Conservation (phyloP, 2,888 invertebrate species). For the Lasius fuliginosus region DNA sequence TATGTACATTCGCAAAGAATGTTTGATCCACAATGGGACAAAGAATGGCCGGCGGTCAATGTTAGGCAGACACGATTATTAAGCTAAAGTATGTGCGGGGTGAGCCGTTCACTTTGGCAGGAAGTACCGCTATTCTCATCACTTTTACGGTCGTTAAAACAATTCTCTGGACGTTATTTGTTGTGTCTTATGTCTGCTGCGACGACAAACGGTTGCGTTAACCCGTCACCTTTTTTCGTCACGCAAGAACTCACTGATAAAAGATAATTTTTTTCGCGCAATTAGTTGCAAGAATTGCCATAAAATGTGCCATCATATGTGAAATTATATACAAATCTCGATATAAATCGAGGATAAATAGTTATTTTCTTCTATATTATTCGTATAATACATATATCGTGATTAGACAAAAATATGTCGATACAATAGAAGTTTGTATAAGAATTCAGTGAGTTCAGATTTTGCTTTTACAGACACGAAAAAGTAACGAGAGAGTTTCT, state of each 20-base stretch:
- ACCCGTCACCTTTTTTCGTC: background rate
- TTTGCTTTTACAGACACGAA: background rate
- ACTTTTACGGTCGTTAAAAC: slow-evolving; percentile 58
- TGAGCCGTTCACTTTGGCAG: slow-evolving; percentile 48
- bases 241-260: background rate
- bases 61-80: slow-evolving; percentile 46
- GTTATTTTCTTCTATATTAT: background rate
- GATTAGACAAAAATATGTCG: background rate
- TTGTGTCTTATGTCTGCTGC: slow-evolving; percentile 12
- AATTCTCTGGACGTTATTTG: slow-evolving; percentile 48
- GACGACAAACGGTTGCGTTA: background rate
- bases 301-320: background rate
- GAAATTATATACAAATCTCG: background rate
- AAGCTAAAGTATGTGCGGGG: slow-evolving; percentile 56
- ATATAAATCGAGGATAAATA: background rate
- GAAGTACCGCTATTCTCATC: slow-evolving; percentile 52
- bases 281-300: background rate
- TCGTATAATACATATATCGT: no score
- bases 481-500: background rate
- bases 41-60: slow-evolving; percentile 31
- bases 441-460: background rate
- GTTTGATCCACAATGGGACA: slow-evolving; percentile 38
- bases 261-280: background rate
- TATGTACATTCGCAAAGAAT: slow-evolving; percentile 42
- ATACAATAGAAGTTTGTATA: background rate